A percentile compares a stretch with the other conserved stretches of the same genome.
Conservation (phyloP, 1,140 invertebrate species). For the Lasaia peninsularis region DNA sequence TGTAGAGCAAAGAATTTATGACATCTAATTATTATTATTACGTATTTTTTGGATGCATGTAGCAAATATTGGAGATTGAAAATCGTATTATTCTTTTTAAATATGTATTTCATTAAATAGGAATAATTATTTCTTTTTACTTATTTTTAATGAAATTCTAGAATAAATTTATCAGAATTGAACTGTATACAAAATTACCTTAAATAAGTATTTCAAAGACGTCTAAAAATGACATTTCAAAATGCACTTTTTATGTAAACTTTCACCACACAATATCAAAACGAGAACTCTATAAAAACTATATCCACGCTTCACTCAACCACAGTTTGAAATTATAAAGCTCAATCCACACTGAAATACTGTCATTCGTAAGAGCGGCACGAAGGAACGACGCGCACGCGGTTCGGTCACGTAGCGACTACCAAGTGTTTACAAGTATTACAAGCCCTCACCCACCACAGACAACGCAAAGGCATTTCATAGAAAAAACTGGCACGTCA, state of each 20-base stretch:
- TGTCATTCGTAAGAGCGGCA: conserved; percentile 20
- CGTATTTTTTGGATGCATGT: too few relatives aligned
- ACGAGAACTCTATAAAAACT: conserved; percentile 20
- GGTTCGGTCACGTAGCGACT: conserved; percentile 43
- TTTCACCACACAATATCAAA: not conserved
- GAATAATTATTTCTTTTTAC: too few relatives aligned
- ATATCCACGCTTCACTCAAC: conserved; percentile 37
- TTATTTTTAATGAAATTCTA: too few relatives aligned
- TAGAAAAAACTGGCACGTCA: conserved; percentile 45
- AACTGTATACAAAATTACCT: too few relatives aligned
- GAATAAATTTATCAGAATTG: too few relatives aligned
- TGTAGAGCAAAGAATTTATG: too few relatives aligned
- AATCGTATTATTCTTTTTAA: too few relatives aligned
- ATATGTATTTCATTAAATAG: too few relatives aligned
- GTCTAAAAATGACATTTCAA: not conserved
- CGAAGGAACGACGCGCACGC: conserved; percentile 36
- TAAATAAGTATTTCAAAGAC: not conserved
- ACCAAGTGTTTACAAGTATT: conserved; percentile 61
- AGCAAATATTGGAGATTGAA: too few relatives aligned
- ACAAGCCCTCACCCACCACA: conserved; percentile 27
- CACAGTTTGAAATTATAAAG: conserved; percentile 52
- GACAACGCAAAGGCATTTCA: conserved; percentile 26
- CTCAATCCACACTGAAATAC: conserved; percentile 27
- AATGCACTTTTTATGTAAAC: not conserved
- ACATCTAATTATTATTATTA: too few relatives aligned